Base-by-base conservation (phyloP, 2,797 vertebrate genomes). In the Leuciscus waleckii region DNA sequence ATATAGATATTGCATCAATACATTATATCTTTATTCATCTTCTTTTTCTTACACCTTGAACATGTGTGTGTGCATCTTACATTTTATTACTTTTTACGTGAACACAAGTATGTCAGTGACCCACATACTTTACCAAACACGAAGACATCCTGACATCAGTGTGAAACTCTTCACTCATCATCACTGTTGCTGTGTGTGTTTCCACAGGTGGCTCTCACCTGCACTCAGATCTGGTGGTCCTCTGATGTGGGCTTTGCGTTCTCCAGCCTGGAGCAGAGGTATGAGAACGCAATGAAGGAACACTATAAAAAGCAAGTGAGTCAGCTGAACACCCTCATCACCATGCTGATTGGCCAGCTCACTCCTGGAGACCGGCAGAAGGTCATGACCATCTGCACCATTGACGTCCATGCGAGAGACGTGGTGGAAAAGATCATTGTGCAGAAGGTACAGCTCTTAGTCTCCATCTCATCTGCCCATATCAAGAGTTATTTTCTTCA, bases 191-290 rank as follows among this genome's bases (percentile, higher is more conserved):
- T 78, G 5, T 79, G 39, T 46, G 54, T 75, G 26, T 80, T 70
- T 37, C n/a, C 51, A 10, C 79, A 99, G 98, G 98, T 98, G 86
- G 96, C 97, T 4, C 92, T 99, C 79, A 96, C 94, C 76, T 97
- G 97, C 91, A 97, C 96, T 76, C 98, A 99, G 94, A 98, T 99
- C 91, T 99, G 97, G 97, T 99, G 98, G 98, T 96, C 96, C 0
- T 96, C 95, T 0, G 98, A 99, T 23, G 97, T 99, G 23, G 94
- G 95, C 79, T 96, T 98, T 89, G 96, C 97, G 0, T 99, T 99
- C 13, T 89, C 95, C 83, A 95, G 96, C 32, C 91, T 99, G 65
- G 98, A 99, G 86, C 97, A 99, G 89, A 98, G 98, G 69, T 97
- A 96, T 0, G 97, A 98, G 92, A 97, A 94, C 0, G 95, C 97